These are phyloP conservation scores for Psettodes erumei DNA, from an alignment of 2,113 vertebrate species.

Conservation along the genomic window DNA sequence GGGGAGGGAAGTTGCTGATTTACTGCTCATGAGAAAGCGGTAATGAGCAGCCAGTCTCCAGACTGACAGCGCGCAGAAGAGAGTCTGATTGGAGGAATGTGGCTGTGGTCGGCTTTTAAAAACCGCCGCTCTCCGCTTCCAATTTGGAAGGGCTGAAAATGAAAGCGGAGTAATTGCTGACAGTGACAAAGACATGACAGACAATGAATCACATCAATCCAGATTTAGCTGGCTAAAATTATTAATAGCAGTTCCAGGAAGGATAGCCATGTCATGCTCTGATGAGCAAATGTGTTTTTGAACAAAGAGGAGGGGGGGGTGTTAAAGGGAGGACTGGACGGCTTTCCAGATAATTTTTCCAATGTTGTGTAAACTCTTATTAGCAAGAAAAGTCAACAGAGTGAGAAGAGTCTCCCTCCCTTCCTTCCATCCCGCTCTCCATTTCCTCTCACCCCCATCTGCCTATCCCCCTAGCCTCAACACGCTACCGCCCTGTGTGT, in stretches of 20 bases:
- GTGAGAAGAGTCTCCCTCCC: conserved; percentile 37
- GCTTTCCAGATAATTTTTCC: conserved; percentile 39
- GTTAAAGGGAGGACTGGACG: conserved; percentile 26
- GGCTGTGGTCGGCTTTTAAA: conserved; percentile 51
- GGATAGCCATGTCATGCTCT: conserved; percentile 54
- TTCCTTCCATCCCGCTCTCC: conserved; percentile 42
- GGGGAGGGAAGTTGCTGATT: conserved; percentile 44
- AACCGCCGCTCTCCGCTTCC: conserved; percentile 51
- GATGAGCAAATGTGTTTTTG: conserved; percentile 55
- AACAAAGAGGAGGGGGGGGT: conserved; percentile 18
- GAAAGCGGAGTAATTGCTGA: conserved; percentile 67
- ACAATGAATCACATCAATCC: conserved; percentile 65
- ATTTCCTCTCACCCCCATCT: conserved; percentile 47
- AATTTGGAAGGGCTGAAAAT: conserved; percentile 60
- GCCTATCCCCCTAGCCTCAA: conserved; percentile 33
- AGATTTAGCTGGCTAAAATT: conserved; percentile 63
- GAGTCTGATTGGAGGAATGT: conserved; percentile 42
- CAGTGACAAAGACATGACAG: conserved; percentile 61
- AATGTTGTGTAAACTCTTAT: conserved; percentile 62
- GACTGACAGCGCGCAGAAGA: conserved; percentile 45
- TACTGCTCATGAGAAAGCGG: conserved; percentile 55
- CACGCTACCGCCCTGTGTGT: conserved; percentile 50
- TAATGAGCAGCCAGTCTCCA: conserved; percentile 48
- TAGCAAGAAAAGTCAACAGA: conserved; percentile 51
- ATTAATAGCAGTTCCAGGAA: conserved; percentile 73